A percentile compares a stretch with the other conserved stretches of the same genome.
Evolutionary conservation across 2,888 invertebrate species (phyloP).

Genomic region (Drosophila picticornis): DNA sequence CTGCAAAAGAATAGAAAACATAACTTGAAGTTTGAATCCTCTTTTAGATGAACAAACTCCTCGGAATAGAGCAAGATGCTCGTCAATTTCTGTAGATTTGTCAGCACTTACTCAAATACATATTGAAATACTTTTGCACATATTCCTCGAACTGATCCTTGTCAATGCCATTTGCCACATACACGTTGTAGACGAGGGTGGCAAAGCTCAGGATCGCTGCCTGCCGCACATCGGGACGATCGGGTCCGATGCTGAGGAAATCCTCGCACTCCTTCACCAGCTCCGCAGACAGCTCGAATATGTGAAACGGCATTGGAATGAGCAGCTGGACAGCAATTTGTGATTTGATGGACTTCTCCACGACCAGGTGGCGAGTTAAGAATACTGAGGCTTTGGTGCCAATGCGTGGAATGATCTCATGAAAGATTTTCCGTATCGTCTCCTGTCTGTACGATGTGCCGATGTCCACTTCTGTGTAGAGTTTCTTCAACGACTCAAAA

Average conservation of each 20-base stretch:
- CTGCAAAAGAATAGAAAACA: constrained; percentile 82
- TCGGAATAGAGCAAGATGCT: background rate
- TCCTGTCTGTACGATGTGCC: constrained; percentile 92
- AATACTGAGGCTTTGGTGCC: constrained; percentile 89
- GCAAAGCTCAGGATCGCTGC: constrained; percentile 90
- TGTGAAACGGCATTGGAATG: constrained; percentile 90
- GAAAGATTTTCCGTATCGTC: constrained; percentile 90
- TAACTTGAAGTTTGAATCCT: background rate
- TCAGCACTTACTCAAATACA: constrained; percentile 88
- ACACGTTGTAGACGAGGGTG: constrained; percentile 89
- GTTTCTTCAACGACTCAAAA: constrained; percentile 83
- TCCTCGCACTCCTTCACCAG: constrained; percentile 87
- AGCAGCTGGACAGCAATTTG: constrained; percentile 89
- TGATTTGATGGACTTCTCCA: constrained; percentile 88
- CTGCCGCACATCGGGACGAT: constrained; percentile 87
- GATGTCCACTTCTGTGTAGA: constrained; percentile 87
- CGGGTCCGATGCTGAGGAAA: constrained; percentile 85
- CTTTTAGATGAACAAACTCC: background rate
- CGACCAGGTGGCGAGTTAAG: constrained; percentile 88
- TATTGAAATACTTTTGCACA: constrained; percentile 89
- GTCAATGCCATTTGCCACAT: constrained; percentile 86
- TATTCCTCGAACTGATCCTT: constrained; percentile 90
- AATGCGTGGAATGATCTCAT: constrained; percentile 90
- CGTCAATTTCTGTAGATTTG: background rate
- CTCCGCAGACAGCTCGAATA: constrained; percentile 87